Evolutionary conservation across 2,797 vertebrate genomes (phyloP).

Genomic region (Myotis daubentonii): DNA sequence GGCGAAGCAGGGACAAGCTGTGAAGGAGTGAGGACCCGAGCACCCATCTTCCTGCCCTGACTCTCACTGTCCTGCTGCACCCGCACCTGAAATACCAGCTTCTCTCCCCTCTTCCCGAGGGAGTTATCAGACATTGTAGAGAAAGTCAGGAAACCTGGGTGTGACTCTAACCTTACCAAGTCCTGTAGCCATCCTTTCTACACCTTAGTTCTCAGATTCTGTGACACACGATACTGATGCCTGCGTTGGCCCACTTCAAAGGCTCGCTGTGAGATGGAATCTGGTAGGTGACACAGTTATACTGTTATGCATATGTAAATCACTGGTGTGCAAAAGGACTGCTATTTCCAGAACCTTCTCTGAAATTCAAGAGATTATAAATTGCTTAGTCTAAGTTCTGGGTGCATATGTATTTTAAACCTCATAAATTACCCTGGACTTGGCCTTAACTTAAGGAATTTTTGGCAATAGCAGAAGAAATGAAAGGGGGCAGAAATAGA

Average conservation of each 20-base stretch:
- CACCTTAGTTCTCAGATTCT: neutral
- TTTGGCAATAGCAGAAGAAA: neutral
- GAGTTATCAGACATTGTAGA: neutral
- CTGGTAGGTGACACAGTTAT: neutral
- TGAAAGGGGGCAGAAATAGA: too few relatives aligned
- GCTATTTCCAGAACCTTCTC: constrained; percentile 65
- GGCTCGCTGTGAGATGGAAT: neutral
- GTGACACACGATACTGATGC: neutral
- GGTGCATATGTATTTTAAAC: constrained; percentile 22
- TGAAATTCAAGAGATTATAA: constrained; percentile 52
- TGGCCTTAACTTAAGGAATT: constrained; percentile 26
- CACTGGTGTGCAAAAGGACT: constrained; percentile 40
- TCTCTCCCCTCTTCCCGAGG: neutral
- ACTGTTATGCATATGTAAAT: constrained; percentile 61
- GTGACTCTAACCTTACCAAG: neutral
- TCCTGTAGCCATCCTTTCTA: neutral
- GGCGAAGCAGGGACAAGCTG: neutral
- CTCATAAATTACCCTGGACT: neutral
- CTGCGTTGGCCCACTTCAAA: neutral
- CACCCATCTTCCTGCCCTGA: neutral
- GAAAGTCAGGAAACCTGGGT: neutral
- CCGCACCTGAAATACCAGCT: neutral
- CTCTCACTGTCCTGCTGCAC: neutral
- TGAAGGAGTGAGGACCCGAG: neutral
- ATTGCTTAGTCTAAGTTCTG: constrained; percentile 31